Evolutionary conservation across 2,797 vertebrate genomes (phyloP), one percentile per base, ranked within the genome.

Genomic region (Aselliscus stoliczkanus): DNA sequence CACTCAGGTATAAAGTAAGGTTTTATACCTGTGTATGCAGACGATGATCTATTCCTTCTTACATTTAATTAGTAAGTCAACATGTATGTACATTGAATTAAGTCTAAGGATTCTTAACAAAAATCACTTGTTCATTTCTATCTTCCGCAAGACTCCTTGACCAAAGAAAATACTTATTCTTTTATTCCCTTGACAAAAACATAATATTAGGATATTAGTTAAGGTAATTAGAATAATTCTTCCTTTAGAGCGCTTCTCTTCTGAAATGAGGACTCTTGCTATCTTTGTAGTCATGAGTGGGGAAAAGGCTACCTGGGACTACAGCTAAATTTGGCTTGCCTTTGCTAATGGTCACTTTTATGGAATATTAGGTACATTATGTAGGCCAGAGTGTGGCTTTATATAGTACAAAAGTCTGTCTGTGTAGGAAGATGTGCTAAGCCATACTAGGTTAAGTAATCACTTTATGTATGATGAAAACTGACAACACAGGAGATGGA

Each of bases 181-280:
- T 20, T 94, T 39, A 94, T 52, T 95, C 44, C 15, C 81, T 87
- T 90, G 73, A 75, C 5, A 86, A 84, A 92, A 37, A 29, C n/a
- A 31, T 56, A 92, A 62, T 52, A 67, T 86, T 82, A 92, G 23
- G 64, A 90, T 44, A 97, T 79, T 86, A 60, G 44, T 62, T 95
- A 81, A 87, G 42, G n/a, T 83, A 93, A 96, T 90, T 95, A 90
- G 95, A 92, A 73, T 17, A 64, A 82, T 75, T 81, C 37, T 83
- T 88, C 95, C 97, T 94, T 88, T 88, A 95, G 93, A 93, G 73
- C 52, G 76, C 17, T 54, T 44, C 81, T 92, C 44, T 92, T 95
- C 56, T 77, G 94, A 96, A 97, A 96, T 64, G 84, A 94, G 93
- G 88, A 84, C 84, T 93, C 92, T 82, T 76, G 64, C 60, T 93